phyloP scores from a whole-genome alignment of 2,888 invertebrate species.

The Sphaeridia pumilis region DNA sequence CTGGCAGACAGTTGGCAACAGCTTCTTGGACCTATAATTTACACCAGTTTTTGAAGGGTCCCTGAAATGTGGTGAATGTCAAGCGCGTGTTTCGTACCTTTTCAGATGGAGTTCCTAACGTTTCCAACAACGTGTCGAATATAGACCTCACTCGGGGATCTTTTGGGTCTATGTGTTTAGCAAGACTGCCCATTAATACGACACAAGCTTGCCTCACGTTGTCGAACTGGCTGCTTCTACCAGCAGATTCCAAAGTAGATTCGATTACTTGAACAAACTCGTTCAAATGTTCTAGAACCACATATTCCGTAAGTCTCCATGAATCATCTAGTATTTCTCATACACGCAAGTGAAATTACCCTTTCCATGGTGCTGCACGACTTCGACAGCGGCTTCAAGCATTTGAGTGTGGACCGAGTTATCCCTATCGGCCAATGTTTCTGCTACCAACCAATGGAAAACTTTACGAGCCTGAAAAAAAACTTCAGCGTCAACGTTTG shows the following conservation, averaged over 20 bases:
- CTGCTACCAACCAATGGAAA: constrained; percentile 52
- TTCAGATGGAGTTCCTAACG: constrained; percentile 91
- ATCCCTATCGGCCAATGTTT: constrained; percentile 74
- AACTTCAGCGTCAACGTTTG: neutral
- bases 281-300: constrained; percentile 38
- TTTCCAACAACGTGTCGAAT: constrained; percentile 73
- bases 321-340: neutral
- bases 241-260: constrained; percentile 82
- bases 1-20: constrained; percentile 89
- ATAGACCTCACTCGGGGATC: constrained; percentile 90
- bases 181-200: constrained; percentile 91
- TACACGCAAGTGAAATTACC: constrained; percentile 37
- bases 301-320: neutral
- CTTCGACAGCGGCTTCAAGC: constrained; percentile 83
- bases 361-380: constrained; percentile 87
- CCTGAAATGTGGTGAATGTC: neutral
- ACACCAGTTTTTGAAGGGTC: no score
- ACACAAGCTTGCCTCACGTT: constrained; percentile 91
- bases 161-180: constrained; percentile 84
- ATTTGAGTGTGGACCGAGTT: constrained; percentile 73
- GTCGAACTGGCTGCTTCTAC: constrained; percentile 79
- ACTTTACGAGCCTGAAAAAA: constrained; percentile 19
- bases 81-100: constrained; percentile 48
- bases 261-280: constrained; percentile 83
- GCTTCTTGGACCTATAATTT: constrained; percentile 76